Percentiles rank a stretch among this genome's conserved stretches.
Conservation (phyloP, 2,888 invertebrate species). For the Corbicula japonica region DNA sequence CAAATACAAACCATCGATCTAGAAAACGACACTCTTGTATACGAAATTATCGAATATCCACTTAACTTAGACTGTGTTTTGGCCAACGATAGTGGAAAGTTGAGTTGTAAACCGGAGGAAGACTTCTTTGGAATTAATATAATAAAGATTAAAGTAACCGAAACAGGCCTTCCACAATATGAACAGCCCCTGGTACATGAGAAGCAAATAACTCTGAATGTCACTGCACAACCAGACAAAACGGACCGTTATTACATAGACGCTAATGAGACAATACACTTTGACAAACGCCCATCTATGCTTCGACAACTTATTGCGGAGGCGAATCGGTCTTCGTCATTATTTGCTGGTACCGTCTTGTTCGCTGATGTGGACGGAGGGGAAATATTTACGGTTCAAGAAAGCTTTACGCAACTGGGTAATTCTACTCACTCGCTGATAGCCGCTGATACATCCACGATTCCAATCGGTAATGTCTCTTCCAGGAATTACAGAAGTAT, state of each 20-base stretch:
- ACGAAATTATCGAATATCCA: conserved; percentile 48
- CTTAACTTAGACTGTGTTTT: conserved; percentile 47
- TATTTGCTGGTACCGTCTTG: conserved; percentile 44
- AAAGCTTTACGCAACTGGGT: conserved; percentile 34
- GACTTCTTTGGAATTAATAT: conserved; percentile 64
- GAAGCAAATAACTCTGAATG: conserved; percentile 26
- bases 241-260: conserved; percentile 52
- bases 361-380: conserved; percentile 54
- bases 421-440: conserved; percentile 38
- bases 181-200: conserved; percentile 35
- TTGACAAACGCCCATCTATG: conserved; percentile 42
- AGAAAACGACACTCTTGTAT: conserved; percentile 64
- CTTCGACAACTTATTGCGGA: conserved; percentile 21
- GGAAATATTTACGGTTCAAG: conserved; percentile 30
- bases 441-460: neutral
- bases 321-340: conserved; percentile 36
- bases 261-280: conserved; percentile 36
- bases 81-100: conserved; percentile 42
- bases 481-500: conserved; percentile 30
- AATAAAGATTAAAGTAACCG: conserved; percentile 54
- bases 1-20: conserved; percentile 47
- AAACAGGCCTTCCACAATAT: conserved; percentile 40
- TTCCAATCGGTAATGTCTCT: conserved; percentile 20
- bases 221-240: conserved; percentile 34
- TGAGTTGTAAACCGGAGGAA: conserved; percentile 51